Conservation (phyloP, 2,113 vertebrate genomes). For the Enhydra lutris region DNA sequence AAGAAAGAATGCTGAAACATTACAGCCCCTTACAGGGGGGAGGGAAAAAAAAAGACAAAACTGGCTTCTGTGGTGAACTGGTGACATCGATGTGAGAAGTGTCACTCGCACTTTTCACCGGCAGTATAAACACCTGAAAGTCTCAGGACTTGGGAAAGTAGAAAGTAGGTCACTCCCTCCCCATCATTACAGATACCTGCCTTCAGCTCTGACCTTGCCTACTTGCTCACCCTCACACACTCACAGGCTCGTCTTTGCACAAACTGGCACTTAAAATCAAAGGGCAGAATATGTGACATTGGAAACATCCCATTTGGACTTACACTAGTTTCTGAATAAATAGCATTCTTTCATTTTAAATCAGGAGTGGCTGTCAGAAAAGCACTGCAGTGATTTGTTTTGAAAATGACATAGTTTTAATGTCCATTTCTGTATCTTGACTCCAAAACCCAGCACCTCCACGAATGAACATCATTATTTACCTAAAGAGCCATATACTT, state of each 20-base stretch:
- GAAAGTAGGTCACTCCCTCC: neutral
- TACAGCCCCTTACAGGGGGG: neutral
- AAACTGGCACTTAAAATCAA: neutral
- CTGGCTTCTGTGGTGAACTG: neutral
- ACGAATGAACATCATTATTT: neutral
- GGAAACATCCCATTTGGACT: neutral
- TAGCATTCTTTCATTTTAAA: neutral
- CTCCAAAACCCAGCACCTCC: neutral
- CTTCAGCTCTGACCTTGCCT: neutral
- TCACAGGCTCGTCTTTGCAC: neutral
- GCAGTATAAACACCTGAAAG: neutral
- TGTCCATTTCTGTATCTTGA: neutral
- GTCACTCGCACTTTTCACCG: conserved; percentile 22
- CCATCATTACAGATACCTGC: neutral
- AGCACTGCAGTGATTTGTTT: neutral
- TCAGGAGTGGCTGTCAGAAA: neutral
- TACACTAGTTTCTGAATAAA: neutral
- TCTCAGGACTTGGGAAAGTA: neutral
- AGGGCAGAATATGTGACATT: neutral
- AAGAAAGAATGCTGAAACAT: conserved; percentile 27
- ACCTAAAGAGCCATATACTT: neutral
- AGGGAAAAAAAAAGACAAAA: neutral
- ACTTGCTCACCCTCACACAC: neutral
- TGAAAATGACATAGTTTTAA: neutral
- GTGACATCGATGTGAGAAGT: neutral